Conservation (phyloP, 2,113 vertebrate species). For the Orthonyx spaldingii region DNA sequence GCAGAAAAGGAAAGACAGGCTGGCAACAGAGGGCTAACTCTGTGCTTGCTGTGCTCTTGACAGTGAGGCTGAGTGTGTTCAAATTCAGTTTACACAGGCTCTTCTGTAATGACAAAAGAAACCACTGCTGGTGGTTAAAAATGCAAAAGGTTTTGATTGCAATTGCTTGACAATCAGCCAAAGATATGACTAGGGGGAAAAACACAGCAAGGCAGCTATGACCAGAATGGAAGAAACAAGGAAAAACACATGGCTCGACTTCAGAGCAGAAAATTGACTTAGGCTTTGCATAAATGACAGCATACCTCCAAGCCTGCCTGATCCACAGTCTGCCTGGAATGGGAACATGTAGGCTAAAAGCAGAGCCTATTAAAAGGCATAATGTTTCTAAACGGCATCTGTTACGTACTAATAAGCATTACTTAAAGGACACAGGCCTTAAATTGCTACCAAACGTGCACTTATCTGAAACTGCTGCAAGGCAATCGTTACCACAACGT, state of each 20-base stretch:
- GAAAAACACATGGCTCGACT: conserved; percentile 27
- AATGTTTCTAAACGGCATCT: conserved; percentile 51
- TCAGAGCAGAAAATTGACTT: conserved; percentile 65
- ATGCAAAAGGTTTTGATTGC: conserved; percentile 26
- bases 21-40: conserved; percentile 15
- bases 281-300: conserved; percentile 10
- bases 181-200: conserved; percentile 5
- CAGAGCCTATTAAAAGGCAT: conserved; percentile 40
- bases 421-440: conserved; percentile 53
- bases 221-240: neutral
- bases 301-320: conserved; percentile 36
- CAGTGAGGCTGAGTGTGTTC: conserved; percentile 28
- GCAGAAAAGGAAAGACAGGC: neutral
- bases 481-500: neutral
- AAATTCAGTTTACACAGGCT: conserved; percentile 46
- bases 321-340: conserved; percentile 14
- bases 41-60: conserved; percentile 12
- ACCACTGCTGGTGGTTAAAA: neutral
- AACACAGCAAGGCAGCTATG: conserved; percentile 33
- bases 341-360: conserved; percentile 12
- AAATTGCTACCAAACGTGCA: conserved; percentile 49
- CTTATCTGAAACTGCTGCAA: conserved; percentile 2
- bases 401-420: conserved; percentile 37
- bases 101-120: conserved; percentile 38
- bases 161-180: conserved; percentile 19